Conservation (phyloP, 2,113 vertebrate species). For the Hylia prasina region DNA sequence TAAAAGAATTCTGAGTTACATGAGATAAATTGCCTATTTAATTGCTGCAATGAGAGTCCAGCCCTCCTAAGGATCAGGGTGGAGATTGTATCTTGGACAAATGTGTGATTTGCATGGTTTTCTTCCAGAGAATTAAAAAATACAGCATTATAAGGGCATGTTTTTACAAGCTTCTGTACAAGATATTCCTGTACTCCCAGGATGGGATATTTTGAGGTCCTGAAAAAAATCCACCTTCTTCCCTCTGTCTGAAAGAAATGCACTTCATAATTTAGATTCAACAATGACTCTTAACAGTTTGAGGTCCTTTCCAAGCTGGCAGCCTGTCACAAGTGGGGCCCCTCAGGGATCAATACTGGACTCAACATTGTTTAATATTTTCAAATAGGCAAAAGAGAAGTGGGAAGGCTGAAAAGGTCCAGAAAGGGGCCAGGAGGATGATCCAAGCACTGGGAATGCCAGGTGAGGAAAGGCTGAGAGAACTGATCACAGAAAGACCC, state of each 20-base stretch:
- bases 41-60: not conserved
- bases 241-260: not conserved
- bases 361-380: not conserved
- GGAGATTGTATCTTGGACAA: not conserved
- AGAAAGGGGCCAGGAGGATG: not conserved
- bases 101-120: not conserved
- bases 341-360: not conserved
- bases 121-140: not conserved
- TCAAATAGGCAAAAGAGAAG: not conserved
- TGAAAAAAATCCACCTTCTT: not conserved
- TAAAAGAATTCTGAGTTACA: not conserved
- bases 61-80: not conserved
- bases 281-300: not conserved
- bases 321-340: not conserved
- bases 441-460: not conserved
- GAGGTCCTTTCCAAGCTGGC: not conserved
- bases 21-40: not conserved
- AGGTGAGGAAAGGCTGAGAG: not conserved
- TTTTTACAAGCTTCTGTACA: not conserved
- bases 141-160: rapidly evolving
- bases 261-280: not conserved
- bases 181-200: not conserved
- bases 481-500: not conserved
- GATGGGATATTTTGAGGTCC: not conserved
- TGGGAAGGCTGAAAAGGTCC: not conserved